A percentile compares a stretch with the other conserved stretches of the same genome.
Conservation (phyloP, 2,888 invertebrate species). For the Clanis bilineata region DNA sequence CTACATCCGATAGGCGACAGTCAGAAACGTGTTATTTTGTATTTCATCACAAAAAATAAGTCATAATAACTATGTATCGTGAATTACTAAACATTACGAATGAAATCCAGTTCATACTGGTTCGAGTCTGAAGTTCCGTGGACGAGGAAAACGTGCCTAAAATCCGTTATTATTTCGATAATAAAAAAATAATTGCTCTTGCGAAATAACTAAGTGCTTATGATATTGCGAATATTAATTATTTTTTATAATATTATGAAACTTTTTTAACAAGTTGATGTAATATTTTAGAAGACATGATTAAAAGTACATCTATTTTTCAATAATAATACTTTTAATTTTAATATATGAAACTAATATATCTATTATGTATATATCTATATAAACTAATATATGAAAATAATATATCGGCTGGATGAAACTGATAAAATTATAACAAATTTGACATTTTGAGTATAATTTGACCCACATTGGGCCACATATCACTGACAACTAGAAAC, state of each 20-base stretch:
- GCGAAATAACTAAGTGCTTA: not conserved
- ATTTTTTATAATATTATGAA: not conserved
- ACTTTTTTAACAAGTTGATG: not conserved
- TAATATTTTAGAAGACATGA: no score
- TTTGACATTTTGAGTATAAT: no score
- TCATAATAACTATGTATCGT: not conserved
- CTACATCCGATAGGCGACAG: conserved; percentile 13
- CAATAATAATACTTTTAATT: no score
- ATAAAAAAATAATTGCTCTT: not conserved
- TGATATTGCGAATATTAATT: not conserved
- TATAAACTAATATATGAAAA: no score
- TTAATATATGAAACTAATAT: no score
- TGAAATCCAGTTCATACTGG: conserved; percentile 14
- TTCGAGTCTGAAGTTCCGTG: conserved; percentile 2
- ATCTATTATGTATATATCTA: no score
- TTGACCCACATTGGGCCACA: no score
- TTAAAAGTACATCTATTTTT: no score
- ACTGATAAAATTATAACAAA: no score
- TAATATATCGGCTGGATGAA: no score
- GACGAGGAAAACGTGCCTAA: not conserved
- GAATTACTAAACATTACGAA: conserved; percentile 13
- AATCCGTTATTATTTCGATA: not conserved
- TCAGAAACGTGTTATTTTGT: conserved; percentile 15
- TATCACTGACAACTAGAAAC: no score
- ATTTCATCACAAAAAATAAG: conserved; percentile 11